Base-by-base conservation (phyloP, 2,113 vertebrate genomes). In the Podarcis raffonei region DNA sequence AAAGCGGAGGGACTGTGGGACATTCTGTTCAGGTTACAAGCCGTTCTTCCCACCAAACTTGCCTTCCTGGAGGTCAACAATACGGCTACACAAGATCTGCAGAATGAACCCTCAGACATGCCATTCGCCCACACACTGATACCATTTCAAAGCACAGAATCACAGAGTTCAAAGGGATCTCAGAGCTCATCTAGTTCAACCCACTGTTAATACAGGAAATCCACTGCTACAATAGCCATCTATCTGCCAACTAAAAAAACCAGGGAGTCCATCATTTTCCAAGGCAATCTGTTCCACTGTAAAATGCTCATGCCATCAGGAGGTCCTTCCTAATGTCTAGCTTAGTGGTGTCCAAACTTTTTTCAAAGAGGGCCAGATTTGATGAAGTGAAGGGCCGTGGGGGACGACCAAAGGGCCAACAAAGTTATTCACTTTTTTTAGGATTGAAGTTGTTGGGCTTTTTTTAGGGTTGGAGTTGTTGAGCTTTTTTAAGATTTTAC, bases 1-100 rank as follows among this genome's bases (percentile, higher is more conserved):
- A 76, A 88, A 88, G 59, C 39, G 16, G 57, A 66, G 37, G 59
- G 72, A 68, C 66, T 77, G 62, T 88, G 48, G 62, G 76, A 88
- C 37, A 37, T 83, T 66, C 59, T 76, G 30, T 88, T 76, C 37
- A 27, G 2, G 16, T 76, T 32, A 53, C 80, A 76, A 77, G 30
- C n/a, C 2, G 1, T 88, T 83, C 59, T 53, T 66, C n/a, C 37
- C 87, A 59, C 66, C 66, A 81, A 20, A 20, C 32, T 27, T 16
- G 22, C 20, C 32, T 87, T 48, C 42, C 32, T 59, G 66, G 86
- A 72, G 32, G 66, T 81, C 77, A 76, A 15, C 37, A 35, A 25
- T 30, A 88, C 11, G 22, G n/a, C 71, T n/a, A 69, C 18, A 59
- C 27, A 25, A 6, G 35, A 75, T 42, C 72, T 75, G 5, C 53